These are phyloP conservation scores for Tetraodon nigroviridis DNA, from an alignment of 2,113 vertebrate genomes.

Conservation along the genomic window DNA sequence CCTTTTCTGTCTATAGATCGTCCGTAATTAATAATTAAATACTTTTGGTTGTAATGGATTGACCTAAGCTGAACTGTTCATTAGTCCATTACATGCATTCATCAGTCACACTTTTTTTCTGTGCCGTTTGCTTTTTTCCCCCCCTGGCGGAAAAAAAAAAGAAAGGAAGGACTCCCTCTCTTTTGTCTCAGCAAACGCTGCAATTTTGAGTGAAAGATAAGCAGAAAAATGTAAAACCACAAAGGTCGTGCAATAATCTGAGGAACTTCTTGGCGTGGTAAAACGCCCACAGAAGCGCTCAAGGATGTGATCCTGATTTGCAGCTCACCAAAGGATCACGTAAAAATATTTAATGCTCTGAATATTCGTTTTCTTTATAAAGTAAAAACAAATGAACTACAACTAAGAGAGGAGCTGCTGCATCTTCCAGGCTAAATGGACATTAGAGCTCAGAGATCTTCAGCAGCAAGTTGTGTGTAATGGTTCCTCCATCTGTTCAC, in stretches of 20 bases:
- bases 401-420: too few relatives aligned
- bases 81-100: conserved; percentile 91
- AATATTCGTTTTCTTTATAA: too few relatives aligned
- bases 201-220: conserved; percentile 31
- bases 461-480: conserved; percentile 34
- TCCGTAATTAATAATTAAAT: conserved; percentile 99
- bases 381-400: too few relatives aligned
- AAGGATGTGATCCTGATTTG: conserved; percentile 10
- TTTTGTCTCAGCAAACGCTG: conserved; percentile 60
- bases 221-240: conserved; percentile 18
- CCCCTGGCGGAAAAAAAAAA: conserved; percentile 39
- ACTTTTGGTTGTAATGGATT: conserved; percentile 95
- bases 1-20: conserved; percentile 89
- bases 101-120: conserved; percentile 89
- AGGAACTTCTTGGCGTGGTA: not conserved
- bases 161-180: not conserved
- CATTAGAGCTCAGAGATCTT: conserved; percentile 20
- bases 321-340: too few relatives aligned
- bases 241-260: not conserved
- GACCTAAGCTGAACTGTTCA: conserved; percentile 92
- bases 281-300: too few relatives aligned
- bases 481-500: conserved; percentile 45
- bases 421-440: not conserved
- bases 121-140: conserved; percentile 73
- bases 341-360: too few relatives aligned